A percentile compares a stretch with the other conserved stretches of the same genome.
These are phyloP conservation scores for Actinia equina DNA, from an alignment of 64 coral and sea anemone genomes.

Conservation along the genomic window DNA sequence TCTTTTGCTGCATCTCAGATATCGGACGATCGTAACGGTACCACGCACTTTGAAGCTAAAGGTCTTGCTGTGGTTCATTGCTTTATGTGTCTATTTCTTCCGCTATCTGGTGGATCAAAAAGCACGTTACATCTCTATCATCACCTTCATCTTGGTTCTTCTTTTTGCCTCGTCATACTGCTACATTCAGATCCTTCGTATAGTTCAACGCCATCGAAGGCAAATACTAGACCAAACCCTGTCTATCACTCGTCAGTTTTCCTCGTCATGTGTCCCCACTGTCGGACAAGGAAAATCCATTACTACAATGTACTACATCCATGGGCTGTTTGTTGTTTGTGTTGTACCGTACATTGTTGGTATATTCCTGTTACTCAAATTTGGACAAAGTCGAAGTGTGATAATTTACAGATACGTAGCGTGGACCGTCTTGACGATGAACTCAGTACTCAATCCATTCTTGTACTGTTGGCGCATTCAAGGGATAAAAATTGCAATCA, in stretches of 20 bases:
- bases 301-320: slow-evolving; percentile 5
- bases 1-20: background rate
- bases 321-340: background rate
- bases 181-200: background rate
- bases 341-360: background rate
- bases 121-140: background rate
- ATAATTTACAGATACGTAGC: background rate
- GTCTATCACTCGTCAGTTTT: background rate
- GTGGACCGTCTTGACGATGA: background rate
- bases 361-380: background rate
- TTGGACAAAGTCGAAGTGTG: background rate
- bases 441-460: slow-evolving; percentile 2
- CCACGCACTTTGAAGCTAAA: background rate
- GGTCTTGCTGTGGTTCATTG: background rate
- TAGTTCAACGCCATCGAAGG: slow-evolving; percentile 7
- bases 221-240: slow-evolving; percentile 16
- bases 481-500: background rate
- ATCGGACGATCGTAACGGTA: background rate
- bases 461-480: slow-evolving; percentile 7
- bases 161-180: background rate
- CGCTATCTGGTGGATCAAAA: background rate
- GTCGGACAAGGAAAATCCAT: background rate
- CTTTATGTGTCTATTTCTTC: background rate
- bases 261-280: background rate
- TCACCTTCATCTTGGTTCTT: background rate